Base-by-base conservation (phyloP, 2,888 invertebrate species). In the Lasioglossum marginatum region DNA sequence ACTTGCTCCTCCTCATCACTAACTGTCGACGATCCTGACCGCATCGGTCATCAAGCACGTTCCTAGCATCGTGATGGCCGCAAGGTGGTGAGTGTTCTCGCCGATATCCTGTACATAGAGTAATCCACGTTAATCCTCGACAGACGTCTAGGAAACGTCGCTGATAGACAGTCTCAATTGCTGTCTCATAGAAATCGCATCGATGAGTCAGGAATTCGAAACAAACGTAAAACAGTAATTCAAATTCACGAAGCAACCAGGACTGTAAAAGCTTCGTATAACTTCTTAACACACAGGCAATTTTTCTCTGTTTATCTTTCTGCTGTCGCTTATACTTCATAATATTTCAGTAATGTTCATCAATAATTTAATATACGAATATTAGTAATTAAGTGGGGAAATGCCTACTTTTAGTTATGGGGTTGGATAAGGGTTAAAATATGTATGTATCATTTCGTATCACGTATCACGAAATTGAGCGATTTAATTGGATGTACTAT, bases 1-100 rank as follows among this genome's bases (percentile, higher is more conserved):
- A 92, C 92, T 91, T 89, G 90, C 88, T 91, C 92, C 94, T 93
- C 94, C 94, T 93, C 94, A 92, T 93, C 93, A 92, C 90, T 91
- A 92, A 91, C 92, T 91, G 90, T 90, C 87, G 88, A 81, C 87
- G 89, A 87, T 83, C 86, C 86, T 81, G 87, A 91, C 87, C 89
- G 84, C 87, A 86, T 87, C 86, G 91, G 90, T 86, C 89, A 90
- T 91, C 88, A 87, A 87, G 89, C 91, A 91, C 87, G 91, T 91
- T 90, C 91, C 90, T 86, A 83, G 88, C 91, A 91, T 91, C 89
- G 85, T 86, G 87, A 85, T 87, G 87, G 88, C 85, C 83, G 86
- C 88, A 87, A 86, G 89, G 85, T 85, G 90, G 83, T 87, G 83
- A 89, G 83, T 87, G 85, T 87, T 82, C 89, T 79, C 86, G 87